Percentiles rank a stretch among this genome's conserved stretches.
phyloP scores from a whole-genome alignment of 2,888 invertebrate genomes.

The Exephanes ischioxanthus region DNA sequence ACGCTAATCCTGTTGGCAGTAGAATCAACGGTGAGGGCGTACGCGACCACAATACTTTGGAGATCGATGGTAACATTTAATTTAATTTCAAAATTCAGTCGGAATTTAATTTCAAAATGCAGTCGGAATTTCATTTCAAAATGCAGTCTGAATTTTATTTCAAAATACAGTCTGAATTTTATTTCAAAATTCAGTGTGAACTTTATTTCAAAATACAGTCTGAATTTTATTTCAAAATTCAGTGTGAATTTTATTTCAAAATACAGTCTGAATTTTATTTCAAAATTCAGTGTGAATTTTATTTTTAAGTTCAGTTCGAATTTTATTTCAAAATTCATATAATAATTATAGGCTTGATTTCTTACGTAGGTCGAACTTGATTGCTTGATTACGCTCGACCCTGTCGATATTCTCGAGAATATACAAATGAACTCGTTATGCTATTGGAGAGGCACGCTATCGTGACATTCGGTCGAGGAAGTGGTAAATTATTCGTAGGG shows the following conservation, averaged over 20 bases:
- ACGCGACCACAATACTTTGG: background rate
- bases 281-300: background rate
- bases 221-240: too few species aligned
- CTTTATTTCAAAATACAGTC: too few species aligned
- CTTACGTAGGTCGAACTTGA: background rate
- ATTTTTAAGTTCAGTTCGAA: background rate
- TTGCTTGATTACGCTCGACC: background rate
- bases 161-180: too few species aligned
- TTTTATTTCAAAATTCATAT: background rate
- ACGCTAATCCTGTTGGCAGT: conserved; percentile 22
- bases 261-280: too few species aligned
- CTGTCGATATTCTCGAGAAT: background rate
- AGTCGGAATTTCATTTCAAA: too few species aligned
- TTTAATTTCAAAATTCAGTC: background rate
- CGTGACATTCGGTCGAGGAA: background rate
- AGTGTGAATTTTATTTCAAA: too few species aligned
- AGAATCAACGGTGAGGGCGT: background rate
- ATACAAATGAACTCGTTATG: background rate
- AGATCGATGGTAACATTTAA: background rate
- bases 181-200: too few species aligned
- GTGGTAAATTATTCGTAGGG: background rate
- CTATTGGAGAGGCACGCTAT: background rate
- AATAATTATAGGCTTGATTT: background rate
- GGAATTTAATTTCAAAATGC: too few species aligned
- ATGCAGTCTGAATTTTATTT: too few species aligned